A percentile compares a stretch with the other conserved stretches of the same genome.
phyloP scores from a whole-genome alignment of 2,113 vertebrate species.

The Microcebus ravelobensis region DNA sequence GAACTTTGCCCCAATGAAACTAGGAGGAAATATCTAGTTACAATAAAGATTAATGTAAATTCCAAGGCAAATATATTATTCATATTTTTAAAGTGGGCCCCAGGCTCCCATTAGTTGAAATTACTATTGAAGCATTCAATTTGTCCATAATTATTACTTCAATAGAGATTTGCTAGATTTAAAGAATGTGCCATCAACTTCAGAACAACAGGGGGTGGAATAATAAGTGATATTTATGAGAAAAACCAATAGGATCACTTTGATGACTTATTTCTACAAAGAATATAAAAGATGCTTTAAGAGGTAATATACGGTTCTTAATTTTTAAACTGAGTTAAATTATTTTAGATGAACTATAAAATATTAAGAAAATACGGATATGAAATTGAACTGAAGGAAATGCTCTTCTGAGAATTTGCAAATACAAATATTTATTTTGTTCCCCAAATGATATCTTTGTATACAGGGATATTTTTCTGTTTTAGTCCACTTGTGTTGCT shows the following conservation, averaged over 20 bases:
- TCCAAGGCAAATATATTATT: background rate
- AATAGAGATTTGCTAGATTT: background rate
- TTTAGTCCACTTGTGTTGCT: background rate
- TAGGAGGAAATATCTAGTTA: background rate
- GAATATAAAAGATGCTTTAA: background rate
- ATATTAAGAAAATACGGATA: background rate
- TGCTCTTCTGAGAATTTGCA: background rate
- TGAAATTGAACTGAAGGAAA: background rate
- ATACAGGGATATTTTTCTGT: background rate
- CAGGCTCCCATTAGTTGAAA: background rate
- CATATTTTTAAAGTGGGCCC: background rate
- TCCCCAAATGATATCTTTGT: background rate
- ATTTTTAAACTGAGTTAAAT: background rate
- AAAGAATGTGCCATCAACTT: conserved; percentile 45
- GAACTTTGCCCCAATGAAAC: background rate
- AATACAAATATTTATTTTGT: background rate
- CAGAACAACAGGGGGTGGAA: background rate
- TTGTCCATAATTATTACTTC: conserved; percentile 49
- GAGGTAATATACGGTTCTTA: background rate
- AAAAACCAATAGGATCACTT: background rate
- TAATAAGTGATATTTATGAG: conserved; percentile 29
- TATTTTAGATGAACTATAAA: background rate
- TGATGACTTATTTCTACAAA: conserved; percentile 34
- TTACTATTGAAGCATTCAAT: conserved; percentile 13
- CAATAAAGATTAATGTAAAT: conserved; percentile 36